Base-by-base conservation (phyloP, 2,113 vertebrate species). In the Saccopteryx bilineata region DNA sequence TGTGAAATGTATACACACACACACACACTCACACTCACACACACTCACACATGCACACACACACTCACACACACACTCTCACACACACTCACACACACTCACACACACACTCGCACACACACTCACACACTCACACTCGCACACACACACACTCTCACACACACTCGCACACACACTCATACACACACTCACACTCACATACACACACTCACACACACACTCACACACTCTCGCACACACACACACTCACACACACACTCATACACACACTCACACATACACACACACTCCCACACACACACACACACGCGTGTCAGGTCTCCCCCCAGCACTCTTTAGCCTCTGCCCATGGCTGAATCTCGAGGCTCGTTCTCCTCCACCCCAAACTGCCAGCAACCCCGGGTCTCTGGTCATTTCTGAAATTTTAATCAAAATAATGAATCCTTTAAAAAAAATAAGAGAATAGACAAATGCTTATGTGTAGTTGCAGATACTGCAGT, bases 351-450 rank as follows among this genome's bases (percentile, higher is more conserved):
- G 50, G 61, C 61, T 63, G 68, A 79, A 12, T 21, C n/a, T 50
- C 54, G 54, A 75, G 5, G 54, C 17, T 71, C 13, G 19, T 65
- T n/a, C 31, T 78, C 11, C 18, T 52, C 50, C 5, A 28, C 26
- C 15, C 48, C 60, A 66, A 54, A 88, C 26, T 21, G 26, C 56
- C 17, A 50, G 26, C 31, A 46, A 58, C 28, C 31, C 17, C 26
- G 58, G 31, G 50, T 63, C 82, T 87, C 21, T 31, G 39, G 33
- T 85, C 28, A 33, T 71, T 91, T 91, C 66, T 88, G 50, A 65
- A 71, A 60, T 81, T 82, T 71, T 88, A 24, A 71, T 71, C 50
- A 79, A 84, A 61, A 19, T 28, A 24, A 71, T 4, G 18, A 85
- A 87, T 4, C 0, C 26, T 33, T 92, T 24, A 69, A 63, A 39